Conservation (phyloP, 2,888 invertebrate species). For the Hoplodrina blanda region DNA sequence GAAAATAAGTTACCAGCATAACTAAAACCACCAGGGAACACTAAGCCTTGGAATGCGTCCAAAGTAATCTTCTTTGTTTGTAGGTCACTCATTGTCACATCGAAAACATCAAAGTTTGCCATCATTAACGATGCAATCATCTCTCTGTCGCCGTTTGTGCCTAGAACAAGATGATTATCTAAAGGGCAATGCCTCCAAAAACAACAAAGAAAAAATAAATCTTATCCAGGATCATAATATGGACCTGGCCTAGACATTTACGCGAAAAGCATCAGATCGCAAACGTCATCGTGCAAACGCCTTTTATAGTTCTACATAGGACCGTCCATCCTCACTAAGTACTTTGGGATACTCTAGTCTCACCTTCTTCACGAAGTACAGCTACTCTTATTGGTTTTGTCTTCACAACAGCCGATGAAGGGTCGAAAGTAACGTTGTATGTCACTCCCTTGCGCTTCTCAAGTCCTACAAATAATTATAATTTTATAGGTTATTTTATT, state of each 20-base stretch:
- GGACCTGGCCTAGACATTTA: too few relatives aligned
- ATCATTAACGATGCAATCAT: constrained; percentile 97
- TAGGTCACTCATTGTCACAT: constrained; percentile 98
- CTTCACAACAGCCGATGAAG: constrained; percentile 88
- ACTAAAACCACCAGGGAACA: constrained; percentile 99
- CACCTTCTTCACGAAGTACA: constrained; percentile 98
- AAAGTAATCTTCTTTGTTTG: constrained; percentile 93
- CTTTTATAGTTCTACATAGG: too few relatives aligned
- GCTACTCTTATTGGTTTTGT: constrained; percentile 93
- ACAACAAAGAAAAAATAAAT: too few relatives aligned
- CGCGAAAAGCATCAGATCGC: neutral
- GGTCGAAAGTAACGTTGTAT: constrained; percentile 94
- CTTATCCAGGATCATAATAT: too few relatives aligned
- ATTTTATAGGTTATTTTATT: neutral
- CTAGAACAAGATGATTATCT: constrained; percentile 53
- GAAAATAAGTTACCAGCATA: constrained; percentile 94
- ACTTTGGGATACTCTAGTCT: neutral
- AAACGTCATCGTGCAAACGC: too few relatives aligned
- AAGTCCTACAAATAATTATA: constrained; percentile 84
- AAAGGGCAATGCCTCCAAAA: neutral
- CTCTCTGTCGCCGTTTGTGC: constrained; percentile 98
- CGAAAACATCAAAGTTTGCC: constrained; percentile 97
- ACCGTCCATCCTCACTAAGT: neutral
- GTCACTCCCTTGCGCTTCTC: constrained; percentile 92
- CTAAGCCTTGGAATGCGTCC: constrained; percentile 95